phyloP scores from a whole-genome alignment of 1,140 invertebrate species.

The Scaptomyza montana region DNA sequence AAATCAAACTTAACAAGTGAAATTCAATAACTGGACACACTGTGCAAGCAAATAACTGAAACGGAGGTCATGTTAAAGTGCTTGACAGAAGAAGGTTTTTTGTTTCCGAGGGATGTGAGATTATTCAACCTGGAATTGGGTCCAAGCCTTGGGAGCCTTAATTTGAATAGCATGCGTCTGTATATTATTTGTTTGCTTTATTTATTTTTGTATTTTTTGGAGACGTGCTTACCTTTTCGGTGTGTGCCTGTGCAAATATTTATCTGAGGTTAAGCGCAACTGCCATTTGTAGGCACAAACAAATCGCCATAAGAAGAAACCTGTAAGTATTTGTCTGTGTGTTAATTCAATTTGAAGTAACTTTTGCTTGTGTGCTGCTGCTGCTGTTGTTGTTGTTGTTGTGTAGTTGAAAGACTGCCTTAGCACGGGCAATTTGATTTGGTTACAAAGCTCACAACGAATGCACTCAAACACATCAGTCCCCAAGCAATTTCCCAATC shows the following conservation, averaged over 20 bases:
- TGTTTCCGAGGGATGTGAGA: background rate
- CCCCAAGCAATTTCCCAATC: slow-evolving; percentile 5
- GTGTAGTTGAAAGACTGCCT: slow-evolving; percentile 11
- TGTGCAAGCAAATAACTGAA: slow-evolving; percentile 71
- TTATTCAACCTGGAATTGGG: background rate
- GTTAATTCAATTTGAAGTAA: slow-evolving; percentile 72
- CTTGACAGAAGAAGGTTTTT: slow-evolving; percentile 54
- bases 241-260: slow-evolving; percentile 65
- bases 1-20: slow-evolving; percentile 77
- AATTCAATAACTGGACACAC: slow-evolving; percentile 80
- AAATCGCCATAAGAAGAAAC: slow-evolving; percentile 1
- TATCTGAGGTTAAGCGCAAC: slow-evolving; percentile 59
- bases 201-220: slow-evolving; percentile 32
- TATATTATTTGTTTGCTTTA: slow-evolving; percentile 11
- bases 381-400: background rate
- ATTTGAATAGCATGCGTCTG: slow-evolving; percentile 71
- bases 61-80: slow-evolving; percentile 75
- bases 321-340: slow-evolving; percentile 23
- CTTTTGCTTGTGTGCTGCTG: slow-evolving; percentile 1
- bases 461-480: slow-evolving; percentile 8
- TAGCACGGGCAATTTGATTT: slow-evolving; percentile 19
- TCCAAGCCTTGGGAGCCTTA: slow-evolving; percentile 14
- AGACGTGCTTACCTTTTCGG: slow-evolving; percentile 52
- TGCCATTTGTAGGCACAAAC: slow-evolving; percentile 41
- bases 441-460: background rate